Evolutionary conservation across 2,113 vertebrate species (phyloP).

Genomic region (Apodemus sylvaticus): DNA sequence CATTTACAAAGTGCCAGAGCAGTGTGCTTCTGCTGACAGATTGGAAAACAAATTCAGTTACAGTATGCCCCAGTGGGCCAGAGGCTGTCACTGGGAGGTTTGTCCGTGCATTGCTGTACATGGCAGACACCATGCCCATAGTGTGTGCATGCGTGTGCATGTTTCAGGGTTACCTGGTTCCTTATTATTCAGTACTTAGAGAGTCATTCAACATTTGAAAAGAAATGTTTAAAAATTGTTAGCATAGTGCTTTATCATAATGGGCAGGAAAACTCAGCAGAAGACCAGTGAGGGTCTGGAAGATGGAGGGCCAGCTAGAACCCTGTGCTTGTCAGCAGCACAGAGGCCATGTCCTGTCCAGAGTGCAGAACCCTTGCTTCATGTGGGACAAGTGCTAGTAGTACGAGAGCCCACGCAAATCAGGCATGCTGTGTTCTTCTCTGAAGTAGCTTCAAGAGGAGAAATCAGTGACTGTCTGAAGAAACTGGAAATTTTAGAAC

Average conservation of each 20-base stretch:
- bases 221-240: too few relatives aligned
- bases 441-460: not conserved
- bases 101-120: accelerated
- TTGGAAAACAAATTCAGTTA: not conserved
- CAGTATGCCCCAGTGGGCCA: accelerated
- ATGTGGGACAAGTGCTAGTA: accelerated
- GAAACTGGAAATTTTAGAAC: not conserved
- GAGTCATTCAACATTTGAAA: too few relatives aligned
- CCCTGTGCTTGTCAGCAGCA: not conserved
- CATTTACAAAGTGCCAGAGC: not conserved
- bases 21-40: not conserved
- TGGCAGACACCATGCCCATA: accelerated
- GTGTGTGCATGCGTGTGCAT: too few relatives aligned
- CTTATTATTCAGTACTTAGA: not conserved
- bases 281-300: not conserved
- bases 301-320: not conserved
- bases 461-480: not conserved
- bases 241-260: too few relatives aligned
- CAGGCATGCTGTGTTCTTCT: accelerated
- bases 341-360: accelerated
- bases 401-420: accelerated
- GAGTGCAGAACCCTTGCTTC: accelerated
- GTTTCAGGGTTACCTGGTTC: not conserved
- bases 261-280: not conserved
- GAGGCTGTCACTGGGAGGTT: not conserved